Conservation (phyloP, 2,797 vertebrate genomes). For the Podarcis lilfordi region DNA sequence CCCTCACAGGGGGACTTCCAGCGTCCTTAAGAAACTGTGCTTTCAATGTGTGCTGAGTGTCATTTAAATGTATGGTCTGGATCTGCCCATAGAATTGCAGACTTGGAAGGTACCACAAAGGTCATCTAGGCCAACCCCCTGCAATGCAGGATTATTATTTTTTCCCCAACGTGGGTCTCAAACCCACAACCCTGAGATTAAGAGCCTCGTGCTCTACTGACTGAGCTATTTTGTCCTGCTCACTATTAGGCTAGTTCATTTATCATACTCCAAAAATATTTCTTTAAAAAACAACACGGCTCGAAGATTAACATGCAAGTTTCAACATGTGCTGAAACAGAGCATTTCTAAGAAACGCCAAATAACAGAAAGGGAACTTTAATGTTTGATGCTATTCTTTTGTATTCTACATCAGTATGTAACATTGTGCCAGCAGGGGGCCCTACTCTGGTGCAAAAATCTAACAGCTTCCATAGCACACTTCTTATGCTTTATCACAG, state of each 20-base stretch:
- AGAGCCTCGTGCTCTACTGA: too few relatives aligned
- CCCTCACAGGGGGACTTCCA: too few relatives aligned
- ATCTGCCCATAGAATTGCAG: too few relatives aligned
- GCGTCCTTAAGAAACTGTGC: too few relatives aligned
- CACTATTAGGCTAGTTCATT: not conserved
- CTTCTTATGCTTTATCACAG: not conserved
- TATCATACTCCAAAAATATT: not conserved
- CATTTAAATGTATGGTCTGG: too few relatives aligned
- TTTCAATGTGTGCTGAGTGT: too few relatives aligned
- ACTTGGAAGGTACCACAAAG: too few relatives aligned
- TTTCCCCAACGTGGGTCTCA: too few relatives aligned
- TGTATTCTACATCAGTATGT: not conserved
- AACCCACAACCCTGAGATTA: too few relatives aligned
- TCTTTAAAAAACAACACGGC: too few relatives aligned
- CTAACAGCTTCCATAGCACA: not conserved
- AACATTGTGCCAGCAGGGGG: not conserved
- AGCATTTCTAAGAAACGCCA: not conserved
- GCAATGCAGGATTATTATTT: too few relatives aligned
- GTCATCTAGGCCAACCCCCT: too few relatives aligned
- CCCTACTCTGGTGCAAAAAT: not conserved
- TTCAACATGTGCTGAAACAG: not conserved
- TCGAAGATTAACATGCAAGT: not conserved
- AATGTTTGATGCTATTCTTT: not conserved
- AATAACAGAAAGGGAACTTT: not conserved
- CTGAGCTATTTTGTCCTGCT: not conserved